Conservation (phyloP, 2,113 vertebrate genomes). For the Oceanites oceanicus region DNA sequence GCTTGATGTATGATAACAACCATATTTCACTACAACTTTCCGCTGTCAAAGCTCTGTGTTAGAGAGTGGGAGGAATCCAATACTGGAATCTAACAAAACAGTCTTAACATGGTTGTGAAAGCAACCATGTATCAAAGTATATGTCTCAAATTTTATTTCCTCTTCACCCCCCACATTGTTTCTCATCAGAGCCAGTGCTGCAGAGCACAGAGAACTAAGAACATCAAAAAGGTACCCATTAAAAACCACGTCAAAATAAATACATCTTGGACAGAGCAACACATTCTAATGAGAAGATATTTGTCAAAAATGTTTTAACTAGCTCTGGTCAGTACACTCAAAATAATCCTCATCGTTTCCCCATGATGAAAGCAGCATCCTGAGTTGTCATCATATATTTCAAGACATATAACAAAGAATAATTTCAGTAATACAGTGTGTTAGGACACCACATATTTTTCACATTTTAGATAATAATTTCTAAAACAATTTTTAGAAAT, state of each 20-base stretch:
- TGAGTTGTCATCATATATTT: neutral
- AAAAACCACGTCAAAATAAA: neutral
- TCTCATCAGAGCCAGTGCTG: neutral
- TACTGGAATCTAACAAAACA: neutral
- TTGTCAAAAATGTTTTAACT: neutral
- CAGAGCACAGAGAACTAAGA: neutral
- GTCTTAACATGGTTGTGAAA: neutral
- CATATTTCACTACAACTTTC: neutral
- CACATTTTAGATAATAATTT: neutral
- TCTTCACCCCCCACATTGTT: neutral
- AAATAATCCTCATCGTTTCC: neutral
- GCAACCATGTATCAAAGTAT: neutral
- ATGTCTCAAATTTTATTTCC: neutral
- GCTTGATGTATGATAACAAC: neutral
- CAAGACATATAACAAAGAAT: neutral
- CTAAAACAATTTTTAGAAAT: neutral
- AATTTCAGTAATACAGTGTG: neutral
- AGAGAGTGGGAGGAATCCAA: neutral
- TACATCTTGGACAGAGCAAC: neutral
- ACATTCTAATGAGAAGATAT: neutral
- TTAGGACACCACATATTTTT: neutral
- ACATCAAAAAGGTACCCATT: neutral
- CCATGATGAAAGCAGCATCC: neutral
- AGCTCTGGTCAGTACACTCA: neutral
- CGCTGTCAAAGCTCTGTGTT: neutral